Percentiles rank a stretch among this genome's conserved stretches.
These are phyloP conservation scores for Cryptotermes secundus DNA, from an alignment of 1,140 invertebrate species.

Conservation along the genomic window DNA sequence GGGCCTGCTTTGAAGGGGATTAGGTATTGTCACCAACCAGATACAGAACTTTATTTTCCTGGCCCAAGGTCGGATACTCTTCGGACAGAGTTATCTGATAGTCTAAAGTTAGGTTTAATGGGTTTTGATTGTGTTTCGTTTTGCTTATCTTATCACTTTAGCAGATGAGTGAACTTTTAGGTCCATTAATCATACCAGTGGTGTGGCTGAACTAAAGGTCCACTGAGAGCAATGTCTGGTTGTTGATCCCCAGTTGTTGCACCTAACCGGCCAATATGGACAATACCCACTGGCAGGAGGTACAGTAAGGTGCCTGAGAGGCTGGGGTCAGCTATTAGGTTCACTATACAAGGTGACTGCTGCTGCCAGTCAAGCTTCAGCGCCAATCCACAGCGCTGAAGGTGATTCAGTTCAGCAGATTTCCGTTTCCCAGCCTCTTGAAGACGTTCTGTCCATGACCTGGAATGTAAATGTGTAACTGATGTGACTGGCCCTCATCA, in stretches of 20 bases:
- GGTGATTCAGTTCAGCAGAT: constrained; percentile 56
- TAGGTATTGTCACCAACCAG: too few species aligned
- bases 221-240: constrained; percentile 62
- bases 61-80: too few species aligned
- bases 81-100: too few species aligned
- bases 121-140: too few species aligned
- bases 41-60: too few species aligned
- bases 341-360: constrained; percentile 57
- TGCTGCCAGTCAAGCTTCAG: constrained; percentile 49
- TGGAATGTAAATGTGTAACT: constrained; percentile 21
- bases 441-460: constrained; percentile 50
- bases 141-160: too few species aligned
- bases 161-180: not conserved
- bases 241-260: constrained; percentile 37
- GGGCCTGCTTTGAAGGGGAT: too few species aligned
- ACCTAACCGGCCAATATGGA: constrained; percentile 48
- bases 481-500: too few species aligned
- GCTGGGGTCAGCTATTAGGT: constrained; percentile 68
- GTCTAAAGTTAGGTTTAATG: too few species aligned
- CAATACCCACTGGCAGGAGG: constrained; percentile 54
- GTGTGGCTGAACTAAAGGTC: constrained; percentile 61
- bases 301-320: constrained; percentile 69
- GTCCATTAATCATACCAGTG: constrained; percentile 58
- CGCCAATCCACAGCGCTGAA: constrained; percentile 55
- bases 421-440: constrained; percentile 58